These are phyloP conservation scores for Pristionchus maxplancki DNA, from an alignment of 2,888 invertebrate species.

Conservation along the genomic window DNA sequence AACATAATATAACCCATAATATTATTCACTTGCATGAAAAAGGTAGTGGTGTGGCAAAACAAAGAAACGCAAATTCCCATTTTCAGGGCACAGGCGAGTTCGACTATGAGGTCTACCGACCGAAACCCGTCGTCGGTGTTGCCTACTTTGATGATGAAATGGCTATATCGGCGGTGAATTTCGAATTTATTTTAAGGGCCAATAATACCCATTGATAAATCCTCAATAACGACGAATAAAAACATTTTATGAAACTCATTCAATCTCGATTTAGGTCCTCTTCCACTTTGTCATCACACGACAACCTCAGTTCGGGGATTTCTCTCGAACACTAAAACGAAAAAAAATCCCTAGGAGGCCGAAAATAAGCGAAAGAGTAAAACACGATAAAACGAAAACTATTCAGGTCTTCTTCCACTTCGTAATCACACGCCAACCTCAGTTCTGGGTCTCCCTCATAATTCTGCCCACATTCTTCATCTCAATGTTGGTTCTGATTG, in stretches of 20 bases:
- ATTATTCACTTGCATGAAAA: too few species aligned
- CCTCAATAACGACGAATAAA: too few species aligned
- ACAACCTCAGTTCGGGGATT: too few species aligned
- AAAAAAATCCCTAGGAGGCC: not conserved
- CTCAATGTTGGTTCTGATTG: not conserved
- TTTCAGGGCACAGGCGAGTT: conserved; percentile 27
- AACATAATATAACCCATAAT: too few species aligned
- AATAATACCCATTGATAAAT: not conserved
- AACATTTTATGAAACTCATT: too few species aligned
- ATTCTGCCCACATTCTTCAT: conserved; percentile 33
- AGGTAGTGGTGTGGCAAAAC: too few species aligned
- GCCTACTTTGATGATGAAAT: not conserved
- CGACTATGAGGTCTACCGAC: not conserved
- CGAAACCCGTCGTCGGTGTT: not conserved
- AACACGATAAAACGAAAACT: too few species aligned
- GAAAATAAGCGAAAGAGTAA: not conserved
- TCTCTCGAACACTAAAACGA: too few species aligned
- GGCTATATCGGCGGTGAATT: not conserved
- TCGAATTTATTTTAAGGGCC: too few species aligned
- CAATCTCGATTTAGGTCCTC: too few species aligned
- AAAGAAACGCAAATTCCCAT: too few species aligned
- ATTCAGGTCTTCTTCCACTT: not conserved
- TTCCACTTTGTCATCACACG: too few species aligned
- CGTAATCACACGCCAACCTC: conserved; percentile 34
- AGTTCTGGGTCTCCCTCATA: conserved; percentile 31